Evolutionary conservation across 2,888 invertebrate species (phyloP).

Genomic region (Drosophila anomalipes): DNA sequence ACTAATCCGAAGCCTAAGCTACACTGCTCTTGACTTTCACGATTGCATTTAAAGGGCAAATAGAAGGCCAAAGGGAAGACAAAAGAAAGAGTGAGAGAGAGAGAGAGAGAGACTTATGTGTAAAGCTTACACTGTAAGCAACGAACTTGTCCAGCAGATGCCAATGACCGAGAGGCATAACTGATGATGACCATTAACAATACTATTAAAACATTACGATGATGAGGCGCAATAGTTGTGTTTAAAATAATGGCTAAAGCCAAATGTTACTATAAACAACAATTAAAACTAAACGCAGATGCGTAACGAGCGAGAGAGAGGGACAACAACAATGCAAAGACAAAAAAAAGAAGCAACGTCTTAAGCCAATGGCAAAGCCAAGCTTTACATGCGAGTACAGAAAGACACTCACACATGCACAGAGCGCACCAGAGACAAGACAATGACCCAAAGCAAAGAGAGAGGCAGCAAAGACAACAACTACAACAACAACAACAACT

Average conservation of each 20-base stretch:
- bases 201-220: slow-evolving; percentile 25
- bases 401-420: slow-evolving; percentile 19
- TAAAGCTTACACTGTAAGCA: slow-evolving; percentile 7
- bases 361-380: slow-evolving; percentile 17
- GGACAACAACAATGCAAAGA: slow-evolving; percentile 16
- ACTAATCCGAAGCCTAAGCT: slow-evolving; percentile 12
- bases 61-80: slow-evolving; percentile 11
- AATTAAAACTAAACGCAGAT: slow-evolving; percentile 71
- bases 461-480: slow-evolving; percentile 15
- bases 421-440: slow-evolving; percentile 32
- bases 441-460: slow-evolving; percentile 66
- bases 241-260: slow-evolving; percentile 66
- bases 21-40: slow-evolving; percentile 26
- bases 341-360: slow-evolving; percentile 2
- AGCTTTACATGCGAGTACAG: slow-evolving; percentile 15
- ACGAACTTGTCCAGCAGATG: slow-evolving; percentile 40
- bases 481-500: not conserved
- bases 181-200: slow-evolving; percentile 52
- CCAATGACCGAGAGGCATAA: slow-evolving; percentile 71
- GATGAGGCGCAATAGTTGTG: slow-evolving; percentile 56
- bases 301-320: slow-evolving; percentile 58
- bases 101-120: slow-evolving; percentile 3
- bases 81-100: slow-evolving; percentile 11
- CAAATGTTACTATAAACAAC: slow-evolving; percentile 71
- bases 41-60: slow-evolving; percentile 61